phyloP scores from a whole-genome alignment of 2,888 invertebrate genomes.

The Alcis repandata region DNA sequence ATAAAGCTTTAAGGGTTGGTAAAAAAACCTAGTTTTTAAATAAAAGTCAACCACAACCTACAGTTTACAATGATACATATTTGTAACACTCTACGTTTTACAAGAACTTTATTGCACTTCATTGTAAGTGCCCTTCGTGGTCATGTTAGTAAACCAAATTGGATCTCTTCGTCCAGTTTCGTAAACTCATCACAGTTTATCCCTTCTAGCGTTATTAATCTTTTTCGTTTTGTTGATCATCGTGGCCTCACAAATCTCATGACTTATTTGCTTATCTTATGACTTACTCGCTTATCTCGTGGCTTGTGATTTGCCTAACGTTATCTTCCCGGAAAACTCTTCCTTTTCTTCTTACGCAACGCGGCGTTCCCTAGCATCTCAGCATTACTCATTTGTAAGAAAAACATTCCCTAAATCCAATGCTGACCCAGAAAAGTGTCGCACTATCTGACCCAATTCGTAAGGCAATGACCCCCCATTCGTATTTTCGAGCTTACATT shows the following conservation, averaged over 20 bases:
- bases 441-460: constrained; percentile 79
- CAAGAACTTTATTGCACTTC: no score
- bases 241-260: not conserved
- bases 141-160: no score
- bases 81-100: no score
- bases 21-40: no score
- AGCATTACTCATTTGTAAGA: constrained; percentile 70
- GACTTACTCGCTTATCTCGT: constrained; percentile 12
- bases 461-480: constrained; percentile 70
- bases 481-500: constrained; percentile 68
- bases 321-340: constrained; percentile 41
- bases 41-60: no score
- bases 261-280: constrained; percentile 18
- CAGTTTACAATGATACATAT: no score
- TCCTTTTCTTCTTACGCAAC: no score
- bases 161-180: no score
- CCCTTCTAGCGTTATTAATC: not conserved
- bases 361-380: constrained; percentile 45
- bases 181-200: not conserved
- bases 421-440: constrained; percentile 73
- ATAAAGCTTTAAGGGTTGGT: no score
- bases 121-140: no score
- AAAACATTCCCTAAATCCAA: constrained; percentile 68
- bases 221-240: not conserved
- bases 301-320: constrained; percentile 14